Conservation (phyloP, 1,140 invertebrate genomes). For the Drosophila saltans region DNA sequence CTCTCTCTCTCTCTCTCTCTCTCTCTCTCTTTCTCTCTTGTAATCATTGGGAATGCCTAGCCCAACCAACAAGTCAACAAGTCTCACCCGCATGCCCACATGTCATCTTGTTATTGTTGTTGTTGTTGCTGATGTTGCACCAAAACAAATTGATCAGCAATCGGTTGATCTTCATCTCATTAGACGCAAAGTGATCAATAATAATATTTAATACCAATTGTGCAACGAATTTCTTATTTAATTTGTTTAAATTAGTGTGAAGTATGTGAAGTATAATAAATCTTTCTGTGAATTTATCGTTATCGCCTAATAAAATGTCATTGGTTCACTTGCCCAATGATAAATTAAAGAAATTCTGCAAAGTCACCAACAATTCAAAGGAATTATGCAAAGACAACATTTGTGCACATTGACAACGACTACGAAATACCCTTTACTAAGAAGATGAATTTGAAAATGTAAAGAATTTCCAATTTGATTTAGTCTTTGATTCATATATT, state of each 20-base stretch:
- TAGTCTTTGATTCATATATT: no score
- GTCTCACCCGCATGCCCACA: constrained; percentile 40
- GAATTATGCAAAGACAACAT: constrained; percentile 51
- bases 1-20: neutral
- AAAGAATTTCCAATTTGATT: no score
- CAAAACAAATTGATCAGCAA: constrained; percentile 70
- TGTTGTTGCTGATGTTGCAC: constrained; percentile 44
- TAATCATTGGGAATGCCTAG: neutral
- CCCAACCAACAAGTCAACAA: neutral
- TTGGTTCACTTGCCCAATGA: constrained; percentile 47
- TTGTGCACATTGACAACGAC: neutral
- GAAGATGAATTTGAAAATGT: no score
- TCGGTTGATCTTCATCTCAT: constrained; percentile 49
- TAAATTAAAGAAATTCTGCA: constrained; percentile 70
- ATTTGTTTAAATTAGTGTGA: constrained; percentile 75
- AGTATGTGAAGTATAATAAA: constrained; percentile 62
- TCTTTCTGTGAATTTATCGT: constrained; percentile 77
- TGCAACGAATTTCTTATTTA: constrained; percentile 51
- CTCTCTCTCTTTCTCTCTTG: neutral
- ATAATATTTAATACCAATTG: constrained; percentile 24
- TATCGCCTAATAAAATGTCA: constrained; percentile 80
- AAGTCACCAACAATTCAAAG: constrained; percentile 74
- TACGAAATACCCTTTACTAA: constrained; percentile 16
- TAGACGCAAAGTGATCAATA: constrained; percentile 68
- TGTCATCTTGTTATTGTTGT: constrained; percentile 28